phyloP scores from a whole-genome alignment of 1,140 invertebrate genomes.

The Tetramorium parvispinum region DNA sequence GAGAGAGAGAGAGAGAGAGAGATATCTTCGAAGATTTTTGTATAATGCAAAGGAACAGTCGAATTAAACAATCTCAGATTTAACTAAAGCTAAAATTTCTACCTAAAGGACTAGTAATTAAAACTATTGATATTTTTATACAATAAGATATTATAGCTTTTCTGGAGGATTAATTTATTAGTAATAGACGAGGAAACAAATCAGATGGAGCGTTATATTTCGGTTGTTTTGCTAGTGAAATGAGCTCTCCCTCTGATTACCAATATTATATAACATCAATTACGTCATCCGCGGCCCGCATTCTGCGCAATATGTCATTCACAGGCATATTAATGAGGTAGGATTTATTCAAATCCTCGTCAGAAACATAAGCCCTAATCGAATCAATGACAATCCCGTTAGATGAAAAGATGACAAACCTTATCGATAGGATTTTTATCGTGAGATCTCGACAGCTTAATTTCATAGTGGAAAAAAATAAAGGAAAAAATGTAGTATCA shows the following conservation, averaged over 20 bases:
- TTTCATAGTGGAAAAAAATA: neutral
- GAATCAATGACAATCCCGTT: constrained; percentile 6
- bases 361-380: constrained; percentile 27
- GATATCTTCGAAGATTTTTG: neutral
- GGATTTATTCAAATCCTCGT: constrained; percentile 41
- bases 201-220: neutral
- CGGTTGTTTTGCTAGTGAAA: constrained; percentile 27
- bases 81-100: neutral
- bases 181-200: neutral
- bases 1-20: no score
- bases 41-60: neutral
- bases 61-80: neutral
- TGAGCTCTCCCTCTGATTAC: constrained; percentile 28
- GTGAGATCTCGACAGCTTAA: neutral
- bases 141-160: neutral
- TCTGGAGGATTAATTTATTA: constrained; percentile 5
- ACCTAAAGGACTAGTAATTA: neutral
- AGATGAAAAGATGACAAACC: neutral
- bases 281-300: constrained; percentile 38
- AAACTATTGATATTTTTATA: no score
- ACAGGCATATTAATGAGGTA: constrained; percentile 40
- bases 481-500: neutral
- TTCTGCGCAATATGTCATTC: constrained; percentile 47
- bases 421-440: constrained; percentile 3
- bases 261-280: constrained; percentile 52